phyloP scores from a whole-genome alignment of 64 coral and sea anemone genomes.

The Montipora foliosa region DNA sequence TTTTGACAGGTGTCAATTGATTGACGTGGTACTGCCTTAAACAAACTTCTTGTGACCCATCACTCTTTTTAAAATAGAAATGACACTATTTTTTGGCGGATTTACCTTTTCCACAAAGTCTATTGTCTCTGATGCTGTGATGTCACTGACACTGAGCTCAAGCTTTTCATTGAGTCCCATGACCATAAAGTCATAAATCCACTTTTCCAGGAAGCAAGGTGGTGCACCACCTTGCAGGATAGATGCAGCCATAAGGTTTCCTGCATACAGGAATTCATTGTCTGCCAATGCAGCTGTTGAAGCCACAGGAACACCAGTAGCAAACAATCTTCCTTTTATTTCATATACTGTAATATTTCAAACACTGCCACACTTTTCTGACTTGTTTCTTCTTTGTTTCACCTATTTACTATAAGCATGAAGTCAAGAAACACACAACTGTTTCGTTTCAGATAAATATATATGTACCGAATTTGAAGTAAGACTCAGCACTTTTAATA shows the following conservation, averaged over 20 bases:
- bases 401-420: no score
- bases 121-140: slow-evolving; percentile 6
- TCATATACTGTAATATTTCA: not conserved
- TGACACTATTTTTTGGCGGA: not conserved
- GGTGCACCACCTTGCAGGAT: slow-evolving; percentile 44
- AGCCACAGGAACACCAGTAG: slow-evolving; percentile 23
- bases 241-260: slow-evolving; percentile 55
- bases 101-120: slow-evolving; percentile 20
- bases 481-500: no score
- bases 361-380: not conserved
- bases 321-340: slow-evolving; percentile 27
- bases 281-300: slow-evolving; percentile 43
- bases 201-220: slow-evolving; percentile 45
- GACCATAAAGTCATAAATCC: slow-evolving; percentile 47
- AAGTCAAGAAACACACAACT: no score
- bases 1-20: no score
- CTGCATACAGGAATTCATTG: slow-evolving; percentile 33
- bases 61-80: not conserved
- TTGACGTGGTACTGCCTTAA: no score
- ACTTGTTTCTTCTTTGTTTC: not conserved
- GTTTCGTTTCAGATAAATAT: no score
- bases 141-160: slow-evolving; percentile 33
- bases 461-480: no score
- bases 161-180: slow-evolving; percentile 39
- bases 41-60: not conserved